Evolutionary conservation across 2,797 vertebrate genomes (phyloP).

Genomic region (Pteronotus mesoamericanus): DNA sequence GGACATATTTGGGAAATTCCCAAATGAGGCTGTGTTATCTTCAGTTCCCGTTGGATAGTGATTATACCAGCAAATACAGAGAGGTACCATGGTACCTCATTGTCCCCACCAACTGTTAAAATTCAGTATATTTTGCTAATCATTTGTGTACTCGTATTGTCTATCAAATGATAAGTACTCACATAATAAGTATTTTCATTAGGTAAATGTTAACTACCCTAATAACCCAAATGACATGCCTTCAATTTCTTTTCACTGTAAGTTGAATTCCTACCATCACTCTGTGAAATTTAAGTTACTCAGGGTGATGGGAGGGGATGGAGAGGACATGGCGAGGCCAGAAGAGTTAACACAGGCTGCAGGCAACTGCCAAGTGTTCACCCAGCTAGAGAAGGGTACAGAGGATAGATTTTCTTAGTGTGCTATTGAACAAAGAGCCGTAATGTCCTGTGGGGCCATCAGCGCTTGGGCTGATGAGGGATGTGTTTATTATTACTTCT

Average conservation of each 20-base stretch:
- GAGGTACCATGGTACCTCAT: not conserved
- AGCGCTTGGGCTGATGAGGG: not conserved
- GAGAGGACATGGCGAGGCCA: not conserved
- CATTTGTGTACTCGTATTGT: not conserved
- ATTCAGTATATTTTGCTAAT: not conserved
- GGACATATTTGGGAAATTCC: not conserved
- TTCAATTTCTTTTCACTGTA: conserved; percentile 11
- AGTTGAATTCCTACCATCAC: not conserved
- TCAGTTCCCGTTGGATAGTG: not conserved
- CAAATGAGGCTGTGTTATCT: not conserved
- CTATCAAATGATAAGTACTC: conserved; percentile 13
- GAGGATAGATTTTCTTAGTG: conserved; percentile 30
- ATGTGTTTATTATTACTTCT: not conserved
- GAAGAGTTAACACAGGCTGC: not conserved
- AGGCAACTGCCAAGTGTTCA: not conserved
- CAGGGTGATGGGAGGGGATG: not conserved
- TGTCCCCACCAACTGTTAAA: not conserved
- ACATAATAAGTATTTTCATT: conserved; percentile 35
- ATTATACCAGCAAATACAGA: not conserved
- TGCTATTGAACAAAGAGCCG: not conserved
- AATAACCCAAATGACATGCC: conserved; percentile 3
- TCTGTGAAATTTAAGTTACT: conserved; percentile 38
- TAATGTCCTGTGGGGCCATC: not conserved
- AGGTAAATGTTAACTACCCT: not conserved
- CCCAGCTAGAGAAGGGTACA: not conserved